Evolutionary conservation across 2,888 invertebrate species (phyloP).

Genomic region (Eumerus sabulonum): DNA sequence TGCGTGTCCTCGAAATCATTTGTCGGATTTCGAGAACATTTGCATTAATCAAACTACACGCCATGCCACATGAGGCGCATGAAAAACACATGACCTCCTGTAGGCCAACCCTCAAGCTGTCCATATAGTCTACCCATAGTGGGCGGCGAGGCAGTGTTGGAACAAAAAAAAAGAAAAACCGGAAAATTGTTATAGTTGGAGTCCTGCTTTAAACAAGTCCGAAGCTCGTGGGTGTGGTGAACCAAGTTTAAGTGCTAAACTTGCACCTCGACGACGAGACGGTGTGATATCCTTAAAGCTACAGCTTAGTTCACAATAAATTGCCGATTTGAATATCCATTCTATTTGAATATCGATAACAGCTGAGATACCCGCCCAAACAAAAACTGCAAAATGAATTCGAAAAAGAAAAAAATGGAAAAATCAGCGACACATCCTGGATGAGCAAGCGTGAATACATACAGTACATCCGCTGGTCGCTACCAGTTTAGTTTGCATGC

Average conservation of each 20-base stretch:
- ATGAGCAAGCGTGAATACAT: conserved; percentile 28
- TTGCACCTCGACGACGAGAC: conserved; percentile 13
- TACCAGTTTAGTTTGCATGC: conserved; percentile 45
- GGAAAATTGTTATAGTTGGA: too few species aligned
- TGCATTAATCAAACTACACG: conserved; percentile 66
- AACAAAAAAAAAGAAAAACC: neutral
- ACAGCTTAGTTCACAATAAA: conserved; percentile 49
- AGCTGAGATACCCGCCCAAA: conserved; percentile 25
- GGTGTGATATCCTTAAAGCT: conserved; percentile 47
- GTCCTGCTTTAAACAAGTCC: too few species aligned
- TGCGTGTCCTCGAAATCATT: conserved; percentile 78
- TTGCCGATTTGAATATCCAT: conserved; percentile 58
- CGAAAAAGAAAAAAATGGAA: conserved; percentile 31
- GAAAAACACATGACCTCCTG: conserved; percentile 29
- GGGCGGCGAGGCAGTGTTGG: neutral
- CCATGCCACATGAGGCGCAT: conserved; percentile 25
- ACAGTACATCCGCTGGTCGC: conserved; percentile 50
- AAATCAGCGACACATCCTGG: conserved; percentile 63
- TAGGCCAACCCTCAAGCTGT: neutral
- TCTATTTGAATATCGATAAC: conserved; percentile 63
- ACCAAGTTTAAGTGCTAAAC: conserved; percentile 28
- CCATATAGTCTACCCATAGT: neutral
- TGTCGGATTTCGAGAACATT: conserved; percentile 74
- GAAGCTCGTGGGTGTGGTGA: conserved; percentile 11
- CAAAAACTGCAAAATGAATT: too few species aligned